Evolutionary conservation across 2,113 vertebrate species (phyloP).

Genomic region (Rhinolophus ferrumequinum): DNA sequence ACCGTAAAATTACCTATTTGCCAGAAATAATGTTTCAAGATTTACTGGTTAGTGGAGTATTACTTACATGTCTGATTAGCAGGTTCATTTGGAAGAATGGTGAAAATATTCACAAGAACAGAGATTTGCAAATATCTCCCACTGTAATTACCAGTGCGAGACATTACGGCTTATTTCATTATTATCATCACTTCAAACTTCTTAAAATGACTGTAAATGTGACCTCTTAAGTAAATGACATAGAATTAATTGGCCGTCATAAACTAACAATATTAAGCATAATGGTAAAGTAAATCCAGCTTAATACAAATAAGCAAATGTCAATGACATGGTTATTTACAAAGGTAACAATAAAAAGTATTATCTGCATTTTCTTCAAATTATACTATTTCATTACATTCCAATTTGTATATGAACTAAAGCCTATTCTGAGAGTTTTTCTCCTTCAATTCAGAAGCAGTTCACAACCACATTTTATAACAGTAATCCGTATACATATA

Average conservation of each 20-base stretch:
- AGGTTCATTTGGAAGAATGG: slow-evolving; percentile 1
- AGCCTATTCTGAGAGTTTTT: neutral
- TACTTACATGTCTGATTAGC: neutral
- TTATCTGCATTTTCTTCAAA: slow-evolving; percentile 63
- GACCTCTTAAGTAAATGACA: slow-evolving; percentile 72
- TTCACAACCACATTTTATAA: neutral
- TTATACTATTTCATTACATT: slow-evolving; percentile 62
- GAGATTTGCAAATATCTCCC: slow-evolving; percentile 47
- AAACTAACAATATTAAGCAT: slow-evolving; percentile 76
- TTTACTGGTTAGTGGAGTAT: neutral
- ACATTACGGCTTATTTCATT: slow-evolving; percentile 72
- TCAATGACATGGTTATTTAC: slow-evolving; percentile 52
- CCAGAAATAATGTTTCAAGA: neutral
- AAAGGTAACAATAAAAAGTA: slow-evolving; percentile 65
- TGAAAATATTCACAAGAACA: neutral
- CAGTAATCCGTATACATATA: neutral
- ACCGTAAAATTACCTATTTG: neutral
- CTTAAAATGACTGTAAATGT: slow-evolving; percentile 71
- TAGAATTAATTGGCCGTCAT: slow-evolving; percentile 79
- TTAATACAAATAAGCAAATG: slow-evolving; percentile 77
- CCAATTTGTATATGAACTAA: slow-evolving; percentile 39
- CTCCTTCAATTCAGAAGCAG: neutral
- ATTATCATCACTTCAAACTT: slow-evolving; percentile 74
- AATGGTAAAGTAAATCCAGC: slow-evolving; percentile 68
- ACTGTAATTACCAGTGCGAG: slow-evolving; percentile 66